phyloP scores from a whole-genome alignment of 92 coral and sea anemone genomes.

The Virgularia gustaviana region DNA sequence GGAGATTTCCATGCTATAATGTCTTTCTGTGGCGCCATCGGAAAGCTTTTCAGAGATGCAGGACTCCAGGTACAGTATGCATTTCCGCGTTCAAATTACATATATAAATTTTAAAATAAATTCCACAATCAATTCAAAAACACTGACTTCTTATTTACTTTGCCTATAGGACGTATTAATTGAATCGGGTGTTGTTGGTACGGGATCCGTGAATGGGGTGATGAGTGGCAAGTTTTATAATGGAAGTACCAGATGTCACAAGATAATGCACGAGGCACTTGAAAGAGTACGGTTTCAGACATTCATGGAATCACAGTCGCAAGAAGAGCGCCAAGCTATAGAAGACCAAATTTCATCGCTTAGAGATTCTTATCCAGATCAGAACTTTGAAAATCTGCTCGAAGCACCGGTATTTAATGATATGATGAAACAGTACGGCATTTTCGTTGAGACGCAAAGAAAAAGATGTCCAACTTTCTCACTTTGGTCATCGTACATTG shows the following conservation, averaged over 20 bases:
- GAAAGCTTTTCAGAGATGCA: slow-evolving; percentile 38
- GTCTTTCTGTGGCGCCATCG: slow-evolving; percentile 24
- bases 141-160: too few species aligned
- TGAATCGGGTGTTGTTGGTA: slow-evolving; percentile 17
- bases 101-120: background rate
- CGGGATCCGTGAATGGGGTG: slow-evolving; percentile 17
- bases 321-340: background rate
- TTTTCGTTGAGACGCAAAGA: slow-evolving; percentile 13
- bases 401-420: slow-evolving; percentile 5
- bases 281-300: slow-evolving; percentile 5
- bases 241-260: slow-evolving; percentile 18
- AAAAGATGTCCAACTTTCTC: slow-evolving; percentile 15
- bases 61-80: slow-evolving; percentile 32
- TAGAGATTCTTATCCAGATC: slow-evolving; percentile 11
- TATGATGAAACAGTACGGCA: slow-evolving; percentile 9
- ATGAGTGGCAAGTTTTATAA: slow-evolving; percentile 20
- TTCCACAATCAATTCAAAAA: background rate
- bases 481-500: slow-evolving; percentile 21
- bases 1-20: slow-evolving; percentile 38
- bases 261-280: slow-evolving; percentile 12
- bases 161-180: slow-evolving; percentile 17
- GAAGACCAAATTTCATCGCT: slow-evolving; percentile 9
- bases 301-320: slow-evolving; percentile 4
- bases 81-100: too few species aligned
- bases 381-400: slow-evolving; percentile 10